Conservation (phyloP, 2,113 vertebrate genomes). For the Callospermophilus lateralis region DNA sequence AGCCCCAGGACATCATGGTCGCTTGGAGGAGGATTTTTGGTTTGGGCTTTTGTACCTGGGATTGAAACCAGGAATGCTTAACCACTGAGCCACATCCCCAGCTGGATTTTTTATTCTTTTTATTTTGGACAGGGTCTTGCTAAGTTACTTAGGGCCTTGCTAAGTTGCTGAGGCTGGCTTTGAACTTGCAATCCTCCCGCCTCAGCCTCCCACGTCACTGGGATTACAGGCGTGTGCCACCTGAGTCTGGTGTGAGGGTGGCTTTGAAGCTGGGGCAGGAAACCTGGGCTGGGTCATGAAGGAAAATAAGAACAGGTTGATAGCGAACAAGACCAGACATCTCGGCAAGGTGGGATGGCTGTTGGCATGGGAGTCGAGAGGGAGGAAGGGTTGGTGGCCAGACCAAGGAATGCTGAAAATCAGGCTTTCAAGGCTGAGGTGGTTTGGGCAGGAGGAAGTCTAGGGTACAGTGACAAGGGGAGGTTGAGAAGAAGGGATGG, state of each 20-base stretch:
- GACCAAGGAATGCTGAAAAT: background rate
- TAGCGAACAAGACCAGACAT: background rate
- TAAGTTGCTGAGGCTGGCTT: too few relatives aligned
- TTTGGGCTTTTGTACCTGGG: too few relatives aligned
- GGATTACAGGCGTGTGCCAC: too few relatives aligned
- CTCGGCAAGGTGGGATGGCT: background rate
- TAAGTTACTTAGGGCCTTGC: too few relatives aligned
- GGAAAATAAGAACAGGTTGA: background rate
- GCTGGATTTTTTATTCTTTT: too few relatives aligned
- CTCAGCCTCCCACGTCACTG: too few relatives aligned
- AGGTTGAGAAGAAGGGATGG: background rate
- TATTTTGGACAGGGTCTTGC: too few relatives aligned
- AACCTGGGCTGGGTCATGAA: background rate
- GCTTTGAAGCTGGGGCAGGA: background rate
- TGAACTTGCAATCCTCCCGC: too few relatives aligned
- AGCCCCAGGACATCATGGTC: background rate
- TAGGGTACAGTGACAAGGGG: rapidly evolving
- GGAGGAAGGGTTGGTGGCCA: background rate
- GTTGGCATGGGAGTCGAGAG: background rate
- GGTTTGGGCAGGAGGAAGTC: background rate
- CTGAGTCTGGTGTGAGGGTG: background rate
- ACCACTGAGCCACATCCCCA: too few relatives aligned
- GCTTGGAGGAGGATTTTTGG: background rate
- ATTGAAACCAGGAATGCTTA: too few relatives aligned
- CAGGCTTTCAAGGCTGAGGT: background rate